Evolutionary conservation across 2,888 invertebrate species (phyloP).

Genomic region (Ctenicera cuprea): DNA sequence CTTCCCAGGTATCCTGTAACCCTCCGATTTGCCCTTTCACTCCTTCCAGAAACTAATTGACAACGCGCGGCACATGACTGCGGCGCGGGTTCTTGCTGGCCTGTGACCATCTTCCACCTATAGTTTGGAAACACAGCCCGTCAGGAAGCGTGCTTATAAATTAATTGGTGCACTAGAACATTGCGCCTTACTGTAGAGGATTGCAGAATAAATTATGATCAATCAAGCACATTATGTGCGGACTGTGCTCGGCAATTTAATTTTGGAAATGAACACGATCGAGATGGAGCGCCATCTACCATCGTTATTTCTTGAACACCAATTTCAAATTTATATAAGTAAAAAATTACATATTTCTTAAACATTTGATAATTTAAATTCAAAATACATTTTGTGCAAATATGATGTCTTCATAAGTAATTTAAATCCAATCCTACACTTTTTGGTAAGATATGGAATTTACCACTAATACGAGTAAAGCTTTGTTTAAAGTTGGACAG

Average conservation of each 20-base stretch:
- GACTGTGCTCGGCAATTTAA: background rate
- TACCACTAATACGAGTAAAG: too few species aligned
- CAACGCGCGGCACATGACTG: constrained; percentile 62
- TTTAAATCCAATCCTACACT: too few species aligned
- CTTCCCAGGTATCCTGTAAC: constrained; percentile 70
- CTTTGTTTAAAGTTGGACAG: too few species aligned
- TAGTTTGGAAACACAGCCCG: constrained; percentile 73
- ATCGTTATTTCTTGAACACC: too few species aligned
- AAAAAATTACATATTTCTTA: too few species aligned
- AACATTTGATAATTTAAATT: too few species aligned
- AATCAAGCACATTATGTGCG: background rate
- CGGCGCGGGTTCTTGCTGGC: constrained; percentile 63
- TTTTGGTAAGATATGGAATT: too few species aligned
- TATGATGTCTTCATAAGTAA: too few species aligned
- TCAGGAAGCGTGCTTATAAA: constrained; percentile 67
- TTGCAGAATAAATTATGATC: constrained; percentile 10
- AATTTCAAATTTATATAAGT: too few species aligned
- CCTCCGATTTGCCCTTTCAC: constrained; percentile 65
- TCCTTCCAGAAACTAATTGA: constrained; percentile 62
- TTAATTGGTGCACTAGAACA: constrained; percentile 55
- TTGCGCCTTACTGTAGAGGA: constrained; percentile 54
- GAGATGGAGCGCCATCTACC: too few species aligned
- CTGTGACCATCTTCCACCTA: constrained; percentile 70
- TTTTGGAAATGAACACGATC: background rate
- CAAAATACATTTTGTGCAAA: too few species aligned